A percentile compares a stretch with the other conserved stretches of the same genome.
Conservation (phyloP, 2,113 vertebrate genomes). For the Perca schrenkii region DNA sequence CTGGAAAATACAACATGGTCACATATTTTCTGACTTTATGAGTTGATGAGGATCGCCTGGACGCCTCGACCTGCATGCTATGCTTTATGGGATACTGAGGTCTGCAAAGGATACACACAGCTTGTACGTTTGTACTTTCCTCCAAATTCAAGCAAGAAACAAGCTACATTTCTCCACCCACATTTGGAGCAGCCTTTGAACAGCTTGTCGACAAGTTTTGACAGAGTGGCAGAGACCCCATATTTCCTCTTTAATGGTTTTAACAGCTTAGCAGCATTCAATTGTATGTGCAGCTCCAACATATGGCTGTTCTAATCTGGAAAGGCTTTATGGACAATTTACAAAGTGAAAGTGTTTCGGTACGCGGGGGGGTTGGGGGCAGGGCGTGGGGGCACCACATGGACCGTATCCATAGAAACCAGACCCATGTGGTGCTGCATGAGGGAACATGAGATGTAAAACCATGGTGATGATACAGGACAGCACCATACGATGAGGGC, state of each 20-base stretch:
- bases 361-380: conserved; percentile 1
- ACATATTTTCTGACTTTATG: neutral
- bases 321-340: conserved; percentile 50
- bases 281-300: conserved; percentile 39
- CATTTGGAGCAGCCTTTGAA: neutral
- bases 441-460: conserved; percentile 27
- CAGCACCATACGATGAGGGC: neutral
- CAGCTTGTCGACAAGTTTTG: neutral
- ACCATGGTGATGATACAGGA: conserved; percentile 10
- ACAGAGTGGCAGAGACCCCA: neutral
- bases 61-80: neutral
- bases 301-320: conserved; percentile 63
- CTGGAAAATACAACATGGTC: neutral
- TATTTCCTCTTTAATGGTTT: conserved; percentile 48
- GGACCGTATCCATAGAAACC: conserved; percentile 56
- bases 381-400: conserved; percentile 36
- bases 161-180: neutral
- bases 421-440: conserved; percentile 21
- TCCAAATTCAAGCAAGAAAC: neutral
- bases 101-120: neutral
- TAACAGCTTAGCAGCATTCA: conserved; percentile 52
- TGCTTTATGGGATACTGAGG: conserved; percentile 18
- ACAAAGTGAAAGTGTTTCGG: conserved; percentile 19
- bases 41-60: neutral
- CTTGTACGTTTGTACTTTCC: neutral